Percentiles rank a stretch among this genome's conserved stretches.
phyloP scores from a whole-genome alignment of 1,140 invertebrate species.

The Muscidifurax raptorellus region DNA sequence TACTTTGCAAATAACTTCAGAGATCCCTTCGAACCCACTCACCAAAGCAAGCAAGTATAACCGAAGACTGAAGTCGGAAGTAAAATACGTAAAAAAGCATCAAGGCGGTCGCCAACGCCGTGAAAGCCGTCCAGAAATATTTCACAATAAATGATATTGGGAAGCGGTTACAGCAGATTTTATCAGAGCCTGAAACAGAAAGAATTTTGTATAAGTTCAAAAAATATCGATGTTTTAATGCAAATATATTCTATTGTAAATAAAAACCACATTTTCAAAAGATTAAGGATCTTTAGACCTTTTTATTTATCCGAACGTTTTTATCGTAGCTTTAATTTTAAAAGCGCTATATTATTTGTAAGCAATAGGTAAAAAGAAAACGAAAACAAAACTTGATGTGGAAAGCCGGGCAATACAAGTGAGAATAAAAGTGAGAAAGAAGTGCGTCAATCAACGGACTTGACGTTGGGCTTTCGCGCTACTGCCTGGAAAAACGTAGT shows the following conservation, averaged over 20 bases:
- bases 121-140: too few relatives aligned
- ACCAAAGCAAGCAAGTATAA: too few relatives aligned
- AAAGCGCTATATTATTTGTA: background rate
- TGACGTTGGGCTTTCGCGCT: conserved; percentile 37
- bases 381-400: background rate
- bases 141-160: too few relatives aligned
- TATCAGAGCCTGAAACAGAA: background rate
- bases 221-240: background rate
- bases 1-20: too few relatives aligned
- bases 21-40: too few relatives aligned
- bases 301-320: too few relatives aligned
- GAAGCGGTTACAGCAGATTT: too few relatives aligned
- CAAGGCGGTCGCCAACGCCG: too few relatives aligned
- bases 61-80: too few relatives aligned
- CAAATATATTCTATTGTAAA: background rate
- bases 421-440: conserved; percentile 36
- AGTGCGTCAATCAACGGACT: conserved; percentile 47
- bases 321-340: background rate
- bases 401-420: background rate
- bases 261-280: too few relatives aligned
- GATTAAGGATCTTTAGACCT: too few relatives aligned
- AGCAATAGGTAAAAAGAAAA: background rate
- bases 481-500: conserved; percentile 44
- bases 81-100: too few relatives aligned
- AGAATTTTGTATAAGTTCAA: background rate